Percentiles rank a stretch among this genome's conserved stretches.
phyloP scores from a whole-genome alignment of 1,140 invertebrate genomes.

The Riptortus pedestris region DNA sequence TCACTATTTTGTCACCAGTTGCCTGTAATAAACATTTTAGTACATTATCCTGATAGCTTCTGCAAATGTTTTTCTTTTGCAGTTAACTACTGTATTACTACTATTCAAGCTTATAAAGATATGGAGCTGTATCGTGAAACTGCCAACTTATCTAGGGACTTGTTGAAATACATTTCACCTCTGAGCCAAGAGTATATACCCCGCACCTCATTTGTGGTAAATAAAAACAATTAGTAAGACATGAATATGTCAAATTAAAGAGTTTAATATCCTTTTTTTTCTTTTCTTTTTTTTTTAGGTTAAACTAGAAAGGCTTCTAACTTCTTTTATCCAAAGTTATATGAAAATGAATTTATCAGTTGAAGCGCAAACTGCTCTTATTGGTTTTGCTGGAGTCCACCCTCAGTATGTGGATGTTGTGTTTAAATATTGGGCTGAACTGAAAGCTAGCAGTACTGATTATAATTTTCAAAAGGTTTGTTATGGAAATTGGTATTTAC shows the following conservation, averaged over 20 bases:
- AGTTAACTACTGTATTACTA: conserved; percentile 9
- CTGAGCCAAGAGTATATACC: neutral
- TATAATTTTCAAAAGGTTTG: neutral
- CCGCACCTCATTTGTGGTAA: neutral
- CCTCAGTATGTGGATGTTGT: neutral
- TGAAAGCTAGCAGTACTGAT: neutral
- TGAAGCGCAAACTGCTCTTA: neutral
- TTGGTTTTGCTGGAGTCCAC: conserved; percentile 8
- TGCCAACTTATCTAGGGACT: neutral
- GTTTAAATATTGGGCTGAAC: conserved; percentile 10
- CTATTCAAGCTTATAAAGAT: neutral
- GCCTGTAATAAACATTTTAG: too few species aligned
- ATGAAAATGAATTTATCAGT: neutral
- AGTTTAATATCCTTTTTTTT: neutral
- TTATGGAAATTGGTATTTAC: neutral
- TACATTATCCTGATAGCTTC: too few species aligned
- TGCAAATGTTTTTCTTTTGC: conserved; percentile 3
- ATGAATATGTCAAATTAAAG: neutral
- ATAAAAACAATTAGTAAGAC: neutral
- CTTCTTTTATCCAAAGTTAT: neutral
- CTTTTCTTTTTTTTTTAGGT: neutral
- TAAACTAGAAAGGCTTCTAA: neutral
- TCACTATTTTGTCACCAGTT: too few species aligned
- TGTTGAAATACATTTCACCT: conserved; percentile 6
- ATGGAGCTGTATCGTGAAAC: neutral